Conservation (phyloP, 64 coral and sea anemone species). For the Montipora efflorescens region DNA sequence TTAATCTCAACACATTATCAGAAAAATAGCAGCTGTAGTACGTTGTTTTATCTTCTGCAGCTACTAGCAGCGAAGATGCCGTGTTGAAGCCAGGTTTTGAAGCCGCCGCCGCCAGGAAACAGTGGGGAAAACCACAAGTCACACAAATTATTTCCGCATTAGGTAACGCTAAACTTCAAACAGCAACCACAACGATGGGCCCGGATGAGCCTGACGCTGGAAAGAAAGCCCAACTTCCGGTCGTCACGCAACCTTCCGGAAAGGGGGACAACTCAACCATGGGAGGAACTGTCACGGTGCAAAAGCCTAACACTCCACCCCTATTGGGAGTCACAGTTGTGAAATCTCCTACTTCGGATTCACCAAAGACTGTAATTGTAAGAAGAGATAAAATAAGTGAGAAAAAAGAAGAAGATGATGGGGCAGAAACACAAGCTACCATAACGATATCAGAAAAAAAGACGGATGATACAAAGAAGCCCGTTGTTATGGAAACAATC, state of each 20-base stretch:
- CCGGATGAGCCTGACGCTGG: constrained; percentile 70
- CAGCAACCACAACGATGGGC: constrained; percentile 78
- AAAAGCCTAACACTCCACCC: neutral
- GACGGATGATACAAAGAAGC: neutral
- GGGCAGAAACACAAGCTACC: neutral
- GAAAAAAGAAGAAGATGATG: neutral
- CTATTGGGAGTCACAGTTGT: constrained; percentile 43
- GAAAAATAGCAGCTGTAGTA: no score
- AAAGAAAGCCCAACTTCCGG: constrained; percentile 8
- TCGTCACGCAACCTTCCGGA: constrained; percentile 11
- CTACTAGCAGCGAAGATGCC: constrained; percentile 81
- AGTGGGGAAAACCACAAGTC: constrained; percentile 88
- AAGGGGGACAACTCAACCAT: neutral
- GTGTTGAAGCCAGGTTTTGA: constrained; percentile 80
- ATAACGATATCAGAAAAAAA: constrained; percentile 8
- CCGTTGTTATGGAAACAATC: constrained; percentile 17
- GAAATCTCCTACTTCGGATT: constrained; percentile 15
- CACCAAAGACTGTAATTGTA: constrained; percentile 51
- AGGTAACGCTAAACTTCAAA: constrained; percentile 86
- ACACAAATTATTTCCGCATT: constrained; percentile 90
- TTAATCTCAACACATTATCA: no score
- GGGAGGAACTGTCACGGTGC: constrained; percentile 43
- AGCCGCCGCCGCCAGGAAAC: constrained; percentile 70
- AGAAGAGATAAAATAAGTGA: constrained; percentile 17
- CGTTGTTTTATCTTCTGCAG: constrained; percentile 28